phyloP scores from a whole-genome alignment of 2,113 vertebrate genomes.

The Cyprinodon brontotheroides region DNA sequence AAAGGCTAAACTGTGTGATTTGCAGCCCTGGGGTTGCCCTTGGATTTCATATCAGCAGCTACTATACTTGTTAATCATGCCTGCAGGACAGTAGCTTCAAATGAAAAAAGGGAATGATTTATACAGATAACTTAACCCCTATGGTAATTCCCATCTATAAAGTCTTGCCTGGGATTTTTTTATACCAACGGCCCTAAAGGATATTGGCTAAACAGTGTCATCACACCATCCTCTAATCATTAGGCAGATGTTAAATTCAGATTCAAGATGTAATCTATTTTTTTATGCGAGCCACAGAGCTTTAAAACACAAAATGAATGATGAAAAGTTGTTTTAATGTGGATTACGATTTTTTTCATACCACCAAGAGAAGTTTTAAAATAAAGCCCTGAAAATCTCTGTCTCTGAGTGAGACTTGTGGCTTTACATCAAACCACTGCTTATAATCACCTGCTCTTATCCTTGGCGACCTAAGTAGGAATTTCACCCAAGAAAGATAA shows the following conservation, averaged over 20 bases:
- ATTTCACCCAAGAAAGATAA: constrained; percentile 54
- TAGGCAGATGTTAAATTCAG: constrained; percentile 50
- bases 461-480: constrained; percentile 39
- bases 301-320: constrained; percentile 6
- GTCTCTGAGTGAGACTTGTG: constrained; percentile 35
- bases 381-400: constrained; percentile 29
- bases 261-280: constrained; percentile 56
- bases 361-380: constrained; percentile 32
- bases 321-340: constrained; percentile 43
- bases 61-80: constrained; percentile 72
- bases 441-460: constrained; percentile 55
- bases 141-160: constrained; percentile 66
- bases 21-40: constrained; percentile 56
- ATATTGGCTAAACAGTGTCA: constrained; percentile 29
- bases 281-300: constrained; percentile 9
- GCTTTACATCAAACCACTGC: constrained; percentile 49
- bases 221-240: constrained; percentile 57
- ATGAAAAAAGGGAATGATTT: constrained; percentile 75
- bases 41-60: constrained; percentile 67
- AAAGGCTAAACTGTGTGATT: constrained; percentile 55
- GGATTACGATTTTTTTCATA: constrained; percentile 1
- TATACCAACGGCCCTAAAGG: constrained; percentile 43
- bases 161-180: constrained; percentile 54
- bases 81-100: constrained; percentile 64
- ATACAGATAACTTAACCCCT: constrained; percentile 65